Base-by-base conservation (phyloP, 2,113 vertebrate species). In the Neolamprologus toae region DNA sequence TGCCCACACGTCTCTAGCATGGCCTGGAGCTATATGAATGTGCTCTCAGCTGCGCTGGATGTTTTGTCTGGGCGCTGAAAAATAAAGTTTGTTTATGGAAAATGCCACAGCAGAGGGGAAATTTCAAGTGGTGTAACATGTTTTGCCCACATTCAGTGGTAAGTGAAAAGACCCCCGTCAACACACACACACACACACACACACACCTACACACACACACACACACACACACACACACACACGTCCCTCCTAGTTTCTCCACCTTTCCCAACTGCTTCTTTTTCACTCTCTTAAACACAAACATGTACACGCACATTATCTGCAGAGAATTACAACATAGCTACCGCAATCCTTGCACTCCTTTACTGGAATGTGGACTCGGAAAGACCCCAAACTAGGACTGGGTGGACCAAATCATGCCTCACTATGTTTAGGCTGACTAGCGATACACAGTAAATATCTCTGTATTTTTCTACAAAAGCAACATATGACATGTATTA, bases 21-120 rank as follows among this genome's bases (percentile, higher is more conserved):
- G 59, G 23, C 63, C 81, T 12, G 33, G 59, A 49, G 82, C 83
- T 19, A 21, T 54, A 28, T 82, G 90, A 83, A 73, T 66, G 57
- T 66, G 68, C 8, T 88, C 63, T 37, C 33, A 82, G 61, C 80
- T 85, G 86, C 8, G 76, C 91, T 85, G 61, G 84, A 92, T 94
- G 91, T 94, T 94, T 94, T 92, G 93, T 93, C 92, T 93, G 68
- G 68, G 14, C n/a, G 42, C 87, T 88, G 85, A 92, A 93, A 92
- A 95, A 94, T 90, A 94, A 92, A 82, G 76, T 89, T 93, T 94
- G 93, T 94, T 95, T 94, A 93, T 92, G 91, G 93, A 94, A 94
- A 92, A 73, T 84, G 88, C 90, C 83, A 59, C 85, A 79, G 81
- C 68, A 37, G 83, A 92, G 89, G 93, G 91, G 90, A 81, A 92